Evolutionary conservation across 2,113 vertebrate species (phyloP).

Genomic region (Chlorocebus sabaeus): DNA sequence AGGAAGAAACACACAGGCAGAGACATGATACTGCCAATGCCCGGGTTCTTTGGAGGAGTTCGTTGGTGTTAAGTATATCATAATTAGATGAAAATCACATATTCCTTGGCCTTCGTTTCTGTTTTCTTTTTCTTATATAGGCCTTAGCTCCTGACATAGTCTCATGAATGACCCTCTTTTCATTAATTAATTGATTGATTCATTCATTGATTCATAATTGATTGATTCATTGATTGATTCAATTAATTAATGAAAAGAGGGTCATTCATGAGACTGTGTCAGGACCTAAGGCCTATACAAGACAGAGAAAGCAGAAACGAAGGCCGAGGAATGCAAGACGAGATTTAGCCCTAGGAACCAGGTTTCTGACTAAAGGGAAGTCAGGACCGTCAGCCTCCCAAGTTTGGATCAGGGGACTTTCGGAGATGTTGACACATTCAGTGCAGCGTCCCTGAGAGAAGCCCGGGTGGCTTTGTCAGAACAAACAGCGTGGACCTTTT

Average conservation of each 20-base stretch:
- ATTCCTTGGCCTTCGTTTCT: background rate
- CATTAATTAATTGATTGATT: background rate
- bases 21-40: background rate
- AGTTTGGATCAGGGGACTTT: background rate
- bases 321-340: background rate
- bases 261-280: background rate
- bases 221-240: too few species aligned
- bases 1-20: background rate
- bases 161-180: background rate
- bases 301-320: background rate
- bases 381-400: background rate
- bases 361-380: background rate
- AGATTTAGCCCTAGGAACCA: background rate
- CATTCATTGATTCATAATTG: background rate
- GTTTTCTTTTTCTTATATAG: background rate
- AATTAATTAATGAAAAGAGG: background rate
- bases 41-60: background rate
- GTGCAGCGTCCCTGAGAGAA: background rate
- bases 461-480: background rate
- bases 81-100: background rate
- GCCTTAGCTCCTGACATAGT: background rate
- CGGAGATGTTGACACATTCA: background rate
- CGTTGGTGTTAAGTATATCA: background rate
- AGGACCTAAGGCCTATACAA: background rate
- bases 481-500: background rate